phyloP scores from a whole-genome alignment of 2,113 vertebrate species.

The Catagonus wagneri region DNA sequence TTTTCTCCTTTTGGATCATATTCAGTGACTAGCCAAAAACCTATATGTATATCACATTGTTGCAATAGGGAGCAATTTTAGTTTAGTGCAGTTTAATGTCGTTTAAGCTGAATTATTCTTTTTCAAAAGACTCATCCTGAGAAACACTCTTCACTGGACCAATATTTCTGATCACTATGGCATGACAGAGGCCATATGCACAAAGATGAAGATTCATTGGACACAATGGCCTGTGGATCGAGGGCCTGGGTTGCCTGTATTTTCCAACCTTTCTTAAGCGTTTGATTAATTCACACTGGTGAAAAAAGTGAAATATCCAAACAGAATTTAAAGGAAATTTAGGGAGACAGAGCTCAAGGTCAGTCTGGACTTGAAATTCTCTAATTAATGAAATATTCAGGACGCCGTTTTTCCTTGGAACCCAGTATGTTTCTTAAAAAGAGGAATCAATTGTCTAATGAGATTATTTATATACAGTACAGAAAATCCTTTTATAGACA shows the following conservation, averaged over 20 bases:
- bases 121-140: slow-evolving; percentile 34
- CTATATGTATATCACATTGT: background rate
- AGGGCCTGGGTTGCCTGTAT: background rate
- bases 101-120: slow-evolving; percentile 6
- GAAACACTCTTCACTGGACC: background rate
- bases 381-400: background rate
- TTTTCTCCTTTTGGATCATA: background rate
- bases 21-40: background rate
- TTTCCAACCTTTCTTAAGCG: background rate
- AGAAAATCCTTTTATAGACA: background rate
- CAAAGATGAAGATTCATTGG: slow-evolving; percentile 44
- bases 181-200: background rate
- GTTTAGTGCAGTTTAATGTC: background rate
- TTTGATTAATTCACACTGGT: slow-evolving; percentile 1
- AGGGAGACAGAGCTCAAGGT: background rate
- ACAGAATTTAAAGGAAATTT: background rate
- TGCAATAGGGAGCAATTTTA: background rate
- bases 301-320: background rate
- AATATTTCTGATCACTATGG: slow-evolving; percentile 31
- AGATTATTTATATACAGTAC: background rate
- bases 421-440: background rate
- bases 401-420: background rate
- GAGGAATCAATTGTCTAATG: background rate
- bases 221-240: background rate
- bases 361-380: background rate